Base-by-base conservation (phyloP, 2,797 vertebrate genomes). In the Gila robusta region DNA sequence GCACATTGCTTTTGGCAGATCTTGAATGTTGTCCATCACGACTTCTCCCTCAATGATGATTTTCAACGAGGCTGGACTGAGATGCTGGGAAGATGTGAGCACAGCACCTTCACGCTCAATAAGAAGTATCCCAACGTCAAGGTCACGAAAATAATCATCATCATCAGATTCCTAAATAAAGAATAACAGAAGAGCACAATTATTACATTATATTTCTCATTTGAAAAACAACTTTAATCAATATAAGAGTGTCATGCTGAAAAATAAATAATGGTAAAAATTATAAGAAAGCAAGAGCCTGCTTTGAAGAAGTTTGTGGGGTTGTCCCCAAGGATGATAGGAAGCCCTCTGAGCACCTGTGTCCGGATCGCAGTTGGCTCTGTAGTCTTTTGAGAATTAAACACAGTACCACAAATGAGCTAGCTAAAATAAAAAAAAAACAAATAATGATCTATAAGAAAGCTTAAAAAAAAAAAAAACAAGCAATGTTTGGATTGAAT, bases 21-120 rank as follows among this genome's bases (percentile, higher is more conserved):
- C 79, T 82, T 82, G 16, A 82, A 82, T 64, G 12, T 5, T n/a
- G 9, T 71, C 77, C 76, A 81, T 85, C 54, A 81, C 37, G 23
- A 81, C 49, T 70, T 79, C 39, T 74, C 79, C 79, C 56, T 81
- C 85, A 41, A 54, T 72, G 69, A 86, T 23, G n/a, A 81, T 82
- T 39, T 41, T 56, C 1, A 82, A 0, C 8, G 37, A 81, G 59
- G 56, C 35, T 35, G 74, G 83, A 56, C 19, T 56, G 32, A 85
- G 83, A 32, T 84, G 82, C 16, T 17, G 6, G 71, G 37, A 62
- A 11, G 77, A 59, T 37, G 28, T 7, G 12, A 11, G 26, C 44
- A n/a, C 23, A 37, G 49, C 32, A 67, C 7, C n/a, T n/a, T n/a
- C n/a, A 23, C 3, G 10, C n/a, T 82, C 71, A 80, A 44, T 47